Conservation (phyloP, 2,797 vertebrate genomes). For the Poecilia velifera region DNA sequence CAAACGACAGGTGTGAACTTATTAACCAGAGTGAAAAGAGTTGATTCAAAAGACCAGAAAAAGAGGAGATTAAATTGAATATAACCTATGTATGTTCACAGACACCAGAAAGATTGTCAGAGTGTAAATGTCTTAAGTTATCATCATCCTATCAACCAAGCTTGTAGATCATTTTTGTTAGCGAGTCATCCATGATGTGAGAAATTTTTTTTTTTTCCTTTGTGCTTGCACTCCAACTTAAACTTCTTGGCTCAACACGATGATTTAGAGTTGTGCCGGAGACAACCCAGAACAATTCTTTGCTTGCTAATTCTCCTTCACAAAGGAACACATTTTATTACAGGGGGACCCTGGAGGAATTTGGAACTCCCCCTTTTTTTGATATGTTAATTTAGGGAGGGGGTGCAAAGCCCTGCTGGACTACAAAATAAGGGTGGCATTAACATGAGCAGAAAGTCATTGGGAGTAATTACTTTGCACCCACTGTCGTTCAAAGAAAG, state of each 20-base stretch:
- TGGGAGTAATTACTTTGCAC: slow-evolving; percentile 33
- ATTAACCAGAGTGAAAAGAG: neutral
- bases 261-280: slow-evolving; percentile 45
- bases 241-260: slow-evolving; percentile 31
- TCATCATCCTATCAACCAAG: slow-evolving; percentile 10
- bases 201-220: slow-evolving; percentile 17
- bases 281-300: slow-evolving; percentile 14
- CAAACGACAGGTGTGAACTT: neutral
- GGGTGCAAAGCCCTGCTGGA: slow-evolving; percentile 4
- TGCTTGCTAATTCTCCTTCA: slow-evolving; percentile 32
- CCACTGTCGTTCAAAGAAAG: slow-evolving; percentile 29
- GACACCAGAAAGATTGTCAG: neutral
- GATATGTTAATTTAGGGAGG: neutral
- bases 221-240: slow-evolving; percentile 23
- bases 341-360: slow-evolving; percentile 26
- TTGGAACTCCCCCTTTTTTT: slow-evolving; percentile 13
- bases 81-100: neutral
- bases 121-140: neutral
- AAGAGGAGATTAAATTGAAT: neutral
- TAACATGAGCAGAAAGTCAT: slow-evolving; percentile 28
- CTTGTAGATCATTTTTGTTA: slow-evolving; percentile 40
- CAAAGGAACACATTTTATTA: slow-evolving; percentile 22
- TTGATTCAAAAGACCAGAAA: neutral
- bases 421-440: slow-evolving; percentile 30
- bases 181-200: slow-evolving; percentile 13